Percentiles rank a stretch among this genome's conserved stretches.
Conservation (phyloP, 2,888 invertebrate species). For the Liopterus haemorrhoidalis region DNA sequence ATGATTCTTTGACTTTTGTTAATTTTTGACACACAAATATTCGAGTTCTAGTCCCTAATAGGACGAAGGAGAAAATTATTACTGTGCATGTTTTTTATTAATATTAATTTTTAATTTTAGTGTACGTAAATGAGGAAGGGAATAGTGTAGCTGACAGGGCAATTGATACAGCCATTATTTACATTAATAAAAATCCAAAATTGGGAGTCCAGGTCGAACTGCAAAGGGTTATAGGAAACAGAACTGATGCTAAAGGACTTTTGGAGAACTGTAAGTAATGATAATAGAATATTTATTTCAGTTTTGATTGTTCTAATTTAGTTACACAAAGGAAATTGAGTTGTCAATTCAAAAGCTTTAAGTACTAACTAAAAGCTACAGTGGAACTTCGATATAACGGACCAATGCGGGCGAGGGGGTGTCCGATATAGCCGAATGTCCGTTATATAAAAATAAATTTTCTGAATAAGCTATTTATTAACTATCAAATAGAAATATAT, state of each 20-base stretch:
- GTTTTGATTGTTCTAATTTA: too few relatives aligned
- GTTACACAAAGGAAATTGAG: too few relatives aligned
- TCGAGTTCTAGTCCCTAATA: neutral
- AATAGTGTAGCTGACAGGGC: slow-evolving; percentile 66
- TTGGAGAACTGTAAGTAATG: slow-evolving; percentile 60
- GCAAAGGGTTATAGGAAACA: slow-evolving; percentile 60
- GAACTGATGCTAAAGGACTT: slow-evolving; percentile 64
- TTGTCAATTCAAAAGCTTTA: too few relatives aligned
- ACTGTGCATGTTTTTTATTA: neutral
- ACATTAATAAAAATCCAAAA: slow-evolving; percentile 62
- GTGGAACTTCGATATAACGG: too few relatives aligned
- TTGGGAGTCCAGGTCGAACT: slow-evolving; percentile 60
- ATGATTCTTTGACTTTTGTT: too few relatives aligned
- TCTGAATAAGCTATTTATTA: too few relatives aligned
- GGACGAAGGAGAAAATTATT: neutral
- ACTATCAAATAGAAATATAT: too few relatives aligned
- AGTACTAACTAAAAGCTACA: too few relatives aligned
- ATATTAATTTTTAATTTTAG: slow-evolving; percentile 43
- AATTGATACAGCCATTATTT: slow-evolving; percentile 64
- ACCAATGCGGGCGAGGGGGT: too few relatives aligned
- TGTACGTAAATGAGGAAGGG: slow-evolving; percentile 68
- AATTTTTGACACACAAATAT: too few relatives aligned
- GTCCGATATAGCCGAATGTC: too few relatives aligned
- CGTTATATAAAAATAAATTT: too few relatives aligned
- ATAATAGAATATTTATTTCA: neutral